Evolutionary conservation across 2,797 vertebrate species (phyloP), one percentile per base, ranked within the genome.

Genomic region (Thalassophryne amazonica): DNA sequence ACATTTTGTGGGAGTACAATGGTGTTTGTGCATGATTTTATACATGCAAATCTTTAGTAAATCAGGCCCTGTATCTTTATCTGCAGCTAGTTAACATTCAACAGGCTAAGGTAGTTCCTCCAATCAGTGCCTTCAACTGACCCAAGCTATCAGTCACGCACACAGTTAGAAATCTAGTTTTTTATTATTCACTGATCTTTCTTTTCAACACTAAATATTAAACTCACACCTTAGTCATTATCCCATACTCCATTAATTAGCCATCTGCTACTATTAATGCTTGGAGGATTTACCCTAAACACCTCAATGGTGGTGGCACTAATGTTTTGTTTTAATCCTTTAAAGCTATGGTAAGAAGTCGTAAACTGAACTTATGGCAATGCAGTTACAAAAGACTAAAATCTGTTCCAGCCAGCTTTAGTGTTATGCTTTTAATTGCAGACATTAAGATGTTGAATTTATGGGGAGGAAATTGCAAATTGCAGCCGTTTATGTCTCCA

Each of bases 71-170:
- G 64, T 52, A 60, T 84, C 70, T 82, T 60, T 41, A 59, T 73
- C 60, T 77, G 80, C 71, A 66, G 76, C 63, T 72, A 74, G 61
- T 70, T 83, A 80, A 81, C 57, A 14, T 37, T 56, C 75, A 69
- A 60, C 11, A 48, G 79, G 63, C 66, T 70, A 73, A 72, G 77
- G 78, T 73, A 69, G 65, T 62, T 24, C 23, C 55, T 52, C 59
- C 22, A 16, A 83, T 88, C 85, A 81, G 86, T 87, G 59, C 45
- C 33, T 87, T 89, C 75, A 75, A 86, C 86, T 72, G 46, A 39
- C 67, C 48, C 46, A 30, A 63, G 51, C 63, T 53, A 72, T 65
- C 71, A 68, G 64, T 30, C 47, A 45, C 58, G 53, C 50, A 69
- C 49, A 69, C 70, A 72, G 75, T 62, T 14, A 0, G 42, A 41